Base-by-base conservation (phyloP, 2,888 invertebrate genomes). In the Phaonia tiefii region DNA sequence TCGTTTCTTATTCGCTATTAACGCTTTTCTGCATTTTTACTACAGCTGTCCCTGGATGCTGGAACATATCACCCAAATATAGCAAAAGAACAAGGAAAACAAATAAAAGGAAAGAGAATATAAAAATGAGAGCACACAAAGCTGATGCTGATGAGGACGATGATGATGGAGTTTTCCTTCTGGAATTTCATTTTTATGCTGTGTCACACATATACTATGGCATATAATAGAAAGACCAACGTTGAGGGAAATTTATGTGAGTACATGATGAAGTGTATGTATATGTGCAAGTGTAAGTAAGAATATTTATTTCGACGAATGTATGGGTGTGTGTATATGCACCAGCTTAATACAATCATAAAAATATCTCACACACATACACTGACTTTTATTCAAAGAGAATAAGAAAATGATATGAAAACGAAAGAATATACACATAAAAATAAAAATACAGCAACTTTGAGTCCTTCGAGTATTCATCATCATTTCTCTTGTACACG, bases 371-470 rank as follows among this genome's bases (percentile, higher is more conserved):
- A 49, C 11, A n/a, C 8, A 2, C n/a, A 11, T 20, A 49, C 44
- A 49, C 22, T 56, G 2, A 1, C 42, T 37, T 56, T 58, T 54
- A 25, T 37, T 39, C 22, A 46, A 66, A 46, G 54, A 51, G 70
- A 74, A 74, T 46, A 31, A 17, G 17, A 25, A 65, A 74, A 60
- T 37, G 31, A 73, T 37, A 49, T 39, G 39, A 69, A 42, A 70
- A 65, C 13, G 31, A 46, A 71, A 26, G 17, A 49, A 44, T 49
- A 49, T 49, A 49, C 17, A 49, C 17, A 66, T 49, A 66, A 49
- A 66, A 46, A 66, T 49, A 66, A 66, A 15, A 66, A 15, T 49
- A 66, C 11, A 31, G 17, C 31, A 39, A n/a, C n/a, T n/a, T n/a
- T n/a, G 44, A 46, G 15, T 49, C 49, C 37, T 66, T 49, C 11